A percentile compares a stretch with the other conserved stretches of the same genome.
Evolutionary conservation across 2,888 invertebrate genomes (phyloP).

Genomic region (Venustoraphidia nigricollis): DNA sequence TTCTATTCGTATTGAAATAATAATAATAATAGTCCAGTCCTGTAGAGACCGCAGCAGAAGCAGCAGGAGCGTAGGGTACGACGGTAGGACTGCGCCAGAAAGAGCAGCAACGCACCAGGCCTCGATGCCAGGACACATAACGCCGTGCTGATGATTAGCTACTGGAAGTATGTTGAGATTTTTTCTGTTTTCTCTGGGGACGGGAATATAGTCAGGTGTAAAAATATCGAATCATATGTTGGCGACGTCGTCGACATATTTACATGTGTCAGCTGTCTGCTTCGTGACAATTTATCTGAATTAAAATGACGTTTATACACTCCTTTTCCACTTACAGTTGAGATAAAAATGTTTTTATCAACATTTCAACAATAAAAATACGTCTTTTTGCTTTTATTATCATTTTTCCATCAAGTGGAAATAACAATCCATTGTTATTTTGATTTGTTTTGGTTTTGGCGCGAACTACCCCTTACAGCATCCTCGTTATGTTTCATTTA

Average conservation of each 20-base stretch:
- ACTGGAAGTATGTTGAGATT: constrained; percentile 1
- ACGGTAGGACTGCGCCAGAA: not conserved
- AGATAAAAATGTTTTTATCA: not conserved
- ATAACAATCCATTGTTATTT: too few species aligned
- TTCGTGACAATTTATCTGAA: constrained; percentile 1
- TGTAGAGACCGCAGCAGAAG: not conserved
- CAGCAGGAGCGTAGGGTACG: not conserved
- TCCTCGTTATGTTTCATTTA: too few species aligned
- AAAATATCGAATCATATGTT: not conserved
- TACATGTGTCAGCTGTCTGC: constrained; percentile 1
- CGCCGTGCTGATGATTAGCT: not conserved
- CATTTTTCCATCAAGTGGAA: too few species aligned
- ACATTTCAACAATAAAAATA: too few species aligned
- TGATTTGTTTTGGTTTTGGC: too few species aligned
- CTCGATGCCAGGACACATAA: too few species aligned
- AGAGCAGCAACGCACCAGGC: too few species aligned
- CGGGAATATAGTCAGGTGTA: constrained; percentile 1
- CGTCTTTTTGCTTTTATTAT: too few species aligned
- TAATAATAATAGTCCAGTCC: not conserved
- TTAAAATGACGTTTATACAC: not conserved
- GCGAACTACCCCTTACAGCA: too few species aligned
- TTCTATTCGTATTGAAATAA: too few species aligned
- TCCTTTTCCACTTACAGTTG: not conserved
- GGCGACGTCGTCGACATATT: not conserved
- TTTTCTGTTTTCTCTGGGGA: not conserved